Evolutionary conservation across 2,113 vertebrate genomes (phyloP).

Genomic region (Salvator merianae): DNA sequence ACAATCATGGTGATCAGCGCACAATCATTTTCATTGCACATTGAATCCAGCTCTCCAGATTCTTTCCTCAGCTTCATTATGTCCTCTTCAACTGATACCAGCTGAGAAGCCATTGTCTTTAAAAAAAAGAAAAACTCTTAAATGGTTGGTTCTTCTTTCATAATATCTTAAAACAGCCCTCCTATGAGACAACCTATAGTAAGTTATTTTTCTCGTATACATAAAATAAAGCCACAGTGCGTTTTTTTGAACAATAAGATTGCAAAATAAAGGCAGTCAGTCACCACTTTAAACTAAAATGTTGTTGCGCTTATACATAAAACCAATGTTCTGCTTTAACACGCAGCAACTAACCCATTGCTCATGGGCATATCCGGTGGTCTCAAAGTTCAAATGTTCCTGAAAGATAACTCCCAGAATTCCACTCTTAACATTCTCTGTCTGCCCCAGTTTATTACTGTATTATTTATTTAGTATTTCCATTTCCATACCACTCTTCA

Average conservation of each 20-base stretch:
- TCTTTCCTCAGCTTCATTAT: constrained; percentile 69
- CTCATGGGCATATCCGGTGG: too few species aligned
- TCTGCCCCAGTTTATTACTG: too few species aligned
- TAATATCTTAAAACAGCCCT: too few species aligned
- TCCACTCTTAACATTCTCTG: too few species aligned
- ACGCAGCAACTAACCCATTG: background rate
- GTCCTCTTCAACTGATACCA: constrained; percentile 66
- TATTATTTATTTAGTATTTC: too few species aligned
- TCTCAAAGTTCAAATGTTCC: too few species aligned
- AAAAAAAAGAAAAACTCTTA: constrained; percentile 30
- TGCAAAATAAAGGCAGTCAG: background rate
- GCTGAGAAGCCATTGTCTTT: constrained; percentile 72
- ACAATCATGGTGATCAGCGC: constrained; percentile 13
- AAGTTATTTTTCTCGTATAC: too few species aligned
- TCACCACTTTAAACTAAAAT: background rate
- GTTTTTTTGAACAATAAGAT: too few species aligned
- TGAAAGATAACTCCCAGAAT: too few species aligned
- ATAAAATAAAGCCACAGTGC: background rate
- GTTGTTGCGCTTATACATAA: background rate
- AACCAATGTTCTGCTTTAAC: background rate
- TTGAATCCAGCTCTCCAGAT: constrained; percentile 52
- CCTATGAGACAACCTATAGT: background rate
- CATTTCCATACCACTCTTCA: too few species aligned
- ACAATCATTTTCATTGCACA: constrained; percentile 21
- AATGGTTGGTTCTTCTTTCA: background rate